Base-by-base conservation (phyloP, 2,113 vertebrate species). In the Henicopernis longicauda region DNA sequence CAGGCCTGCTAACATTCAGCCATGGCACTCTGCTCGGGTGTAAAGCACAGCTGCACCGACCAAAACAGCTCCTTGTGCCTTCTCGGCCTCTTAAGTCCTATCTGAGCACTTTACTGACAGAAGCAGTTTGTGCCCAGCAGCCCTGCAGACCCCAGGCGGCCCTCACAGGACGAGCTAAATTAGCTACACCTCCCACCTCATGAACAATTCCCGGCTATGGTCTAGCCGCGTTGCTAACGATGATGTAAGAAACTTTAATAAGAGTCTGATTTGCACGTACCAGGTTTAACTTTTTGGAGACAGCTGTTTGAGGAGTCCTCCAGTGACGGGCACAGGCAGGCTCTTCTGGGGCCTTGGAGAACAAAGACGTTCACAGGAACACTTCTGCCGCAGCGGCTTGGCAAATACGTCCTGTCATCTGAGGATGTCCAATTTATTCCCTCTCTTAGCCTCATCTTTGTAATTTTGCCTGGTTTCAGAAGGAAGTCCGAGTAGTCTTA, bases 161-260 rank as follows among this genome's bases (percentile, higher is more conserved):
- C n/a, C 69, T 59, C 87, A 36, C n/a, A 58, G 76, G 57, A 69
- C 6, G 7, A 78, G 49, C 59, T 92, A 82, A 73, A 85, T 92
- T 80, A 81, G 61, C 58, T 79, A 59, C 34, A 47, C 61, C 70
- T 96, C 90, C 78, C 76, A 36, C 65, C n/a, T 85, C 66, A 44
- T 1, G 5, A 83, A 74, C 57, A 77, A 76, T 62, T 78, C 63
- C 54, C 16, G 0, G 38, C 77, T 31, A 17, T 23, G 69, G 38
- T 36, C 58, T 50, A 50, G 65, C 44, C 27, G 8, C 6, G 3
- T 23, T 16, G 61, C 77, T 90, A 55, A n/a, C 5, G 73, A 47
- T 91, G 86, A 96, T 55, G 70, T 85, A 82, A 95, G 77, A 62
- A 95, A 59, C 45, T 72, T 82, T 62, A 93, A 50, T 84, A 89